These are phyloP conservation scores for Leuciscus waleckii DNA, from an alignment of 2,797 vertebrate genomes.

Conservation along the genomic window DNA sequence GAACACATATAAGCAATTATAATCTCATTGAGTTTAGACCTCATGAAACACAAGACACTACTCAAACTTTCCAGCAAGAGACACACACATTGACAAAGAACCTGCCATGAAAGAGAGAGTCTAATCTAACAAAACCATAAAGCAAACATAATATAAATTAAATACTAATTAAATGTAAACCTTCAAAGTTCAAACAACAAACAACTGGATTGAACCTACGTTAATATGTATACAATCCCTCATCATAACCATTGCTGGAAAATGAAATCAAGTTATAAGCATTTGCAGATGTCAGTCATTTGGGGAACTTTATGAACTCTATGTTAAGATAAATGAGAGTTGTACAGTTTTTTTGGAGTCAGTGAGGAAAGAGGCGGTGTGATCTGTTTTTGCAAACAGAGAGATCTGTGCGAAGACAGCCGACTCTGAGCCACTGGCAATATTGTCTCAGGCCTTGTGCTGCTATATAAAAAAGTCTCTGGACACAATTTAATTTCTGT, in stretches of 20 bases:
- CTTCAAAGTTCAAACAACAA: slow-evolving; percentile 14
- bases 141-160: slow-evolving; percentile 35
- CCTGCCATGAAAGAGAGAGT: slow-evolving; percentile 23
- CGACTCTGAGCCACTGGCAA: slow-evolving; percentile 61
- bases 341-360: slow-evolving; percentile 47
- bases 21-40: slow-evolving; percentile 38
- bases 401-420: slow-evolving; percentile 64
- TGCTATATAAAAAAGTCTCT: slow-evolving; percentile 78
- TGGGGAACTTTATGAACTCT: slow-evolving; percentile 45
- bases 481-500: slow-evolving; percentile 83
- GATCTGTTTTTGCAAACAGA: slow-evolving; percentile 68
- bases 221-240: slow-evolving; percentile 29
- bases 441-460: slow-evolving; percentile 75
- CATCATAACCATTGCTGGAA: slow-evolving; percentile 23
- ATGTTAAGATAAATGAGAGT: slow-evolving; percentile 54
- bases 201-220: neutral
- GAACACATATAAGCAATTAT: slow-evolving; percentile 39
- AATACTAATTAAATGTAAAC: slow-evolving; percentile 31
- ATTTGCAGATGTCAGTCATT: slow-evolving; percentile 44
- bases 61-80: slow-evolving; percentile 18
- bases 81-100: neutral
- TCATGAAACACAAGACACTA: slow-evolving; percentile 21
- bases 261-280: slow-evolving; percentile 55
- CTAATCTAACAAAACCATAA: slow-evolving; percentile 34
- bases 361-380: slow-evolving; percentile 63